Evolutionary conservation across 2,888 invertebrate species (phyloP).

Genomic region (Drymonia ruficornis): DNA sequence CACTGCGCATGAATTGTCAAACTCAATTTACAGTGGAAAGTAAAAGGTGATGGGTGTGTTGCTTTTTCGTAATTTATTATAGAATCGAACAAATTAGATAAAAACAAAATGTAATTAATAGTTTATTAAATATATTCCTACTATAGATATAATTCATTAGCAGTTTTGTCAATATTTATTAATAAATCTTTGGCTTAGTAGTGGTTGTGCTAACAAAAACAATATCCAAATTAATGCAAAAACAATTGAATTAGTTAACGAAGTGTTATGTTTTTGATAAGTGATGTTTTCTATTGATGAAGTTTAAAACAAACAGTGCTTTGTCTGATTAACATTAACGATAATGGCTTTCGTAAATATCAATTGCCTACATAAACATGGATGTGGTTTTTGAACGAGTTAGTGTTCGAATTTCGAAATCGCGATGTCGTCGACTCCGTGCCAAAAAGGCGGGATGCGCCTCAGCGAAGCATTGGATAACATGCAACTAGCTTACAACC

Average conservation of each 20-base stretch:
- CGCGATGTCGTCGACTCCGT: slow-evolving; percentile 71
- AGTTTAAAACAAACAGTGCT: slow-evolving; percentile 18
- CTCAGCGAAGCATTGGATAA: slow-evolving; percentile 89
- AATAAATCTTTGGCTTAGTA: slow-evolving; percentile 24
- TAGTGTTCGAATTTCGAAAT: slow-evolving; percentile 47
- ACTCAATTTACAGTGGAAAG: slow-evolving; percentile 67
- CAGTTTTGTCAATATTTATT: slow-evolving; percentile 25
- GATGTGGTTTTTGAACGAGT: slow-evolving; percentile 50
- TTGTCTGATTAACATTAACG: slow-evolving; percentile 19
- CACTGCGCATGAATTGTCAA: slow-evolving; percentile 20
- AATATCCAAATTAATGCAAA: slow-evolving; percentile 36
- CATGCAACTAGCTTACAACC: slow-evolving; percentile 90
- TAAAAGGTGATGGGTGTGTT: slow-evolving; percentile 77
- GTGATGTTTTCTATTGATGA: slow-evolving; percentile 23
- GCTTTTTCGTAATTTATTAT: slow-evolving; percentile 56
- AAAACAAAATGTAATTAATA: slow-evolving; percentile 17
- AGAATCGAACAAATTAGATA: slow-evolving; percentile 43
- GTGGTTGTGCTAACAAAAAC: slow-evolving; percentile 40
- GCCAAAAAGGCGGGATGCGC: slow-evolving; percentile 83
- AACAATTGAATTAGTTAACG: slow-evolving; percentile 27
- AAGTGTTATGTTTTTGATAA: slow-evolving; percentile 29
- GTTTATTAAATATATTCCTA: slow-evolving; percentile 14
- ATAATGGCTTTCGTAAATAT: slow-evolving; percentile 52
- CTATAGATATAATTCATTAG: slow-evolving; percentile 9
- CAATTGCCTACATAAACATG: slow-evolving; percentile 51